These are phyloP conservation scores for Gobiocypris rarus DNA, from an alignment of 2,113 vertebrate genomes.

Conservation along the genomic window DNA sequence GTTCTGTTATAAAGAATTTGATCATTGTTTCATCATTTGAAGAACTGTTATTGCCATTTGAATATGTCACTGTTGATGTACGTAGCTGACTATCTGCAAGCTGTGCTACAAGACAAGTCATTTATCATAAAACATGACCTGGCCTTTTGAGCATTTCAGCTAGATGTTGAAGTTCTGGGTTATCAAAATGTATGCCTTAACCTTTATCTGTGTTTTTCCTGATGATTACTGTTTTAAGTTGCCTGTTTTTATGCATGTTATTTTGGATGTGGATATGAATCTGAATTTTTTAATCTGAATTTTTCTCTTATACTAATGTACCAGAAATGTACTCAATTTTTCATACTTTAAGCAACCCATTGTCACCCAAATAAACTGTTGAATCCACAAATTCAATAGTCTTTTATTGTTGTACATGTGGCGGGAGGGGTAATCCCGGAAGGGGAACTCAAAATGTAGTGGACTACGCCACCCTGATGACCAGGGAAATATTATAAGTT, in stretches of 20 bases:
- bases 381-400: neutral
- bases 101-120: neutral
- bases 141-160: neutral
- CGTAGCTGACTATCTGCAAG: slow-evolving; percentile 7
- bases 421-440: too few species aligned
- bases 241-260: neutral
- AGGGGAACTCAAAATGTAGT: too few species aligned
- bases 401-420: neutral
- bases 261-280: slow-evolving; percentile 18
- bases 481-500: too few species aligned
- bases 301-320: slow-evolving; percentile 14
- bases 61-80: neutral
- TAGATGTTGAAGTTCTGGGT: neutral
- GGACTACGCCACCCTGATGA: too few species aligned
- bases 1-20: slow-evolving; percentile 6
- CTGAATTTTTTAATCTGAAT: too few species aligned
- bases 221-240: neutral
- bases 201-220: neutral
- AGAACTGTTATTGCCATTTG: neutral
- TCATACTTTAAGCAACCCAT: slow-evolving; percentile 22
- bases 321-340: slow-evolving; percentile 16
- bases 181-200: neutral
- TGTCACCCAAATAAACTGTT: slow-evolving; percentile 35
- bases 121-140: neutral
- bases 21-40: slow-evolving; percentile 28